These are phyloP conservation scores for Gryon sp. DNA, from an alignment of 1,140 invertebrate species.

Conservation along the genomic window DNA sequence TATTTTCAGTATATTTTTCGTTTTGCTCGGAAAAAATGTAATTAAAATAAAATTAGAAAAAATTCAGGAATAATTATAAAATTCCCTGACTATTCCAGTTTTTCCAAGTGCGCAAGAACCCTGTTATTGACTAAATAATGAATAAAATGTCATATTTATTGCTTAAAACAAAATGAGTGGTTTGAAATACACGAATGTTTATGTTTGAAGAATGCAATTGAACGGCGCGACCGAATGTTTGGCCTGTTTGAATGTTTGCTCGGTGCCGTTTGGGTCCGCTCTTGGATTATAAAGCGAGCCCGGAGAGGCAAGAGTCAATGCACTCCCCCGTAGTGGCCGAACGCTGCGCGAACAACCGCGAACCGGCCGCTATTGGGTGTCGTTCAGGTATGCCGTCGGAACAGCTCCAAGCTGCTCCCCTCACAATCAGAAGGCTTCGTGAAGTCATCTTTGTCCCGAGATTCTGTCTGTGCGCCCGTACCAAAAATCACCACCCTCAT, in stretches of 20 bases:
- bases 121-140: no score
- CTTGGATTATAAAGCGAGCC: slow-evolving; percentile 47
- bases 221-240: neutral
- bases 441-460: slow-evolving; percentile 31
- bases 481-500: slow-evolving; percentile 39
- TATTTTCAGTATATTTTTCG: no score
- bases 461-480: neutral
- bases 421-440: slow-evolving; percentile 34
- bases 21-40: no score
- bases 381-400: slow-evolving; percentile 51
- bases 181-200: neutral
- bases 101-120: no score
- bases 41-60: no score
- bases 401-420: slow-evolving; percentile 31
- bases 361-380: slow-evolving; percentile 56
- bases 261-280: slow-evolving; percentile 34
- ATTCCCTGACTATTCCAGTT: no score
- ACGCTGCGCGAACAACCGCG: slow-evolving; percentile 46
- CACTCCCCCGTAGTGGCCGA: slow-evolving; percentile 50
- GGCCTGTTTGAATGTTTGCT: slow-evolving; percentile 41
- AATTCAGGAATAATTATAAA: no score
- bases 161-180: no score
- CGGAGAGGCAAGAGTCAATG: slow-evolving; percentile 51
- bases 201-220: slow-evolving; percentile 36
- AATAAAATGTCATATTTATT: no score